Conservation (phyloP, 2,113 vertebrate species). For the Bos javanicus region DNA sequence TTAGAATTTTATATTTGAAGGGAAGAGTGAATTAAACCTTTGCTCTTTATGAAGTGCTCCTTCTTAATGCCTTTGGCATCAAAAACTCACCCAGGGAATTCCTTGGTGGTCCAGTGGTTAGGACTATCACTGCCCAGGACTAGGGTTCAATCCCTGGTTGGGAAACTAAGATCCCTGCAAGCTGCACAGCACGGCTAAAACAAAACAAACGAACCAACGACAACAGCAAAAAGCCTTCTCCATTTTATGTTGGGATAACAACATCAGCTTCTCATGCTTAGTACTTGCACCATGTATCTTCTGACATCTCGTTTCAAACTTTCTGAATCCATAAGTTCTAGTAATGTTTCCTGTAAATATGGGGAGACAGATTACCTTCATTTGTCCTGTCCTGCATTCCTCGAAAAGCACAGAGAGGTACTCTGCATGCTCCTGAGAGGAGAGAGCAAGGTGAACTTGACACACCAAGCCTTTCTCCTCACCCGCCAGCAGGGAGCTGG, state of each 20-base stretch:
- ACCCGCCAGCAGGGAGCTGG: background rate
- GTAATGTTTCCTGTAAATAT: background rate
- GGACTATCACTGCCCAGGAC: background rate
- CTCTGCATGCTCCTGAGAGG: background rate
- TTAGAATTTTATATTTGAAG: background rate
- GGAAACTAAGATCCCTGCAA: background rate
- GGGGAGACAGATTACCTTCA: background rate
- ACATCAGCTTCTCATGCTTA: background rate
- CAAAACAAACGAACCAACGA: accelerated
- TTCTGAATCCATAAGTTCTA: background rate
- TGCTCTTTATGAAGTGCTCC: background rate
- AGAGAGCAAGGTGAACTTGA: background rate
- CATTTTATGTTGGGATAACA: background rate
- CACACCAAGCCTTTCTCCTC: background rate
- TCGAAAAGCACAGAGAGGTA: background rate
- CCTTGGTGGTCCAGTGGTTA: background rate
- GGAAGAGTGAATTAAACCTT: background rate
- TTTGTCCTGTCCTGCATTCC: background rate
- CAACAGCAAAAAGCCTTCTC: background rate
- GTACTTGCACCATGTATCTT: background rate
- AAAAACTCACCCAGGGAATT: background rate
- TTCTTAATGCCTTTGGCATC: background rate
- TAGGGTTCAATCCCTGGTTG: background rate
- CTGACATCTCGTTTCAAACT: background rate
- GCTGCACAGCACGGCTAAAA: background rate